These are phyloP conservation scores for Melolontha melolontha DNA, from an alignment of 2,888 invertebrate genomes.

Conservation along the genomic window DNA sequence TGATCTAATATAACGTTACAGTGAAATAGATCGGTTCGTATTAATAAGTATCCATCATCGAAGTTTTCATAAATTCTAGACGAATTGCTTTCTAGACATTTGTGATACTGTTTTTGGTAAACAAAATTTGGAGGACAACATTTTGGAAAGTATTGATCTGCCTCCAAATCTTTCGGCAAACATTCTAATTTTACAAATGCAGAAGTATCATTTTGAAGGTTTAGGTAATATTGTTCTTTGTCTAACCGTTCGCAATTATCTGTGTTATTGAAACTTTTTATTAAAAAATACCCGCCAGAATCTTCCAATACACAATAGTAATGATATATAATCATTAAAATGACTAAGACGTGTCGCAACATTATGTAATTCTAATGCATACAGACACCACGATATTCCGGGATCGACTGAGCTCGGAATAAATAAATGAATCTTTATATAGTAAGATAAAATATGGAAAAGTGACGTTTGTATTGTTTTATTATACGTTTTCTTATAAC, in stretches of 20 bases:
- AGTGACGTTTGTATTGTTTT: no score
- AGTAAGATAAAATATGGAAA: background rate
- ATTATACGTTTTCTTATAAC: no score
- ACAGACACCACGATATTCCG: constrained; percentile 9
- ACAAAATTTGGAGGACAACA: constrained; percentile 30
- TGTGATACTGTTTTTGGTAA: constrained; percentile 19
- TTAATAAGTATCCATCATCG: background rate
- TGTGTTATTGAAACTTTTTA: constrained; percentile 9
- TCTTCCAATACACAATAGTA: constrained; percentile 15
- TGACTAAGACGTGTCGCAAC: constrained; percentile 23
- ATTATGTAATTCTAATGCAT: constrained; percentile 12
- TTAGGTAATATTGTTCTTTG: constrained; percentile 25
- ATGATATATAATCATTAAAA: constrained; percentile 13
- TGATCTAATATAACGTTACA: constrained; percentile 21
- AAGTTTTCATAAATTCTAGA: constrained; percentile 4
- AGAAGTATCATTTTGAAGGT: constrained; percentile 2
- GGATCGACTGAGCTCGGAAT: constrained; percentile 28
- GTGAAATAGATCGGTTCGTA: constrained; percentile 22
- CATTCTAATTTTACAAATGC: constrained; percentile 14
- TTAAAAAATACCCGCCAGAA: constrained; percentile 3
- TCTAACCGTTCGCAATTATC: constrained; percentile 7
- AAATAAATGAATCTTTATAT: constrained; percentile 24
- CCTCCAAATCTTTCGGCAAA: background rate
- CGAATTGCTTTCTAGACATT: constrained; percentile 15
- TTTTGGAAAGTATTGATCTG: constrained; percentile 13